Conservation (phyloP, 2,113 vertebrate genomes). For the Conger conger region DNA sequence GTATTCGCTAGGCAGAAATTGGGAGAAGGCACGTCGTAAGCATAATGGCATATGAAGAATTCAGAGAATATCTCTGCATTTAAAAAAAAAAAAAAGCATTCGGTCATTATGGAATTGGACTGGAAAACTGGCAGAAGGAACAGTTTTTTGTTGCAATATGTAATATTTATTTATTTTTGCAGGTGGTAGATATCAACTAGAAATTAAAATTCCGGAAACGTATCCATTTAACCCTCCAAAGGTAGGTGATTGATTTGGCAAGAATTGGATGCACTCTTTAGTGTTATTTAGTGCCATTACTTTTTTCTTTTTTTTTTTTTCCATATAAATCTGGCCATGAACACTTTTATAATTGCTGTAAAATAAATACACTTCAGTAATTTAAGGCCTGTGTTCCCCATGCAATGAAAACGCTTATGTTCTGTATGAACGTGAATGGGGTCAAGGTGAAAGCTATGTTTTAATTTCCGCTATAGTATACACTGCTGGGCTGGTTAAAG, state of each 20-base stretch:
- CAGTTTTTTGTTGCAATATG: not conserved
- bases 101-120: not conserved
- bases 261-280: too few species aligned
- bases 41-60: not conserved
- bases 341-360: too few species aligned
- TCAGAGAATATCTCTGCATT: not conserved
- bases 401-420: too few species aligned
- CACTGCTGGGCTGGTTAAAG: too few species aligned
- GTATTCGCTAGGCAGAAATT: not conserved
- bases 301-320: too few species aligned
- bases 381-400: too few species aligned
- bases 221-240: slow-evolving; percentile 98
- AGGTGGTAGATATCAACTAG: slow-evolving; percentile 96
- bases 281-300: too few species aligned
- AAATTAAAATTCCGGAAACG: slow-evolving; percentile 99
- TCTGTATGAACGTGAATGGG: too few species aligned
- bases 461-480: too few species aligned
- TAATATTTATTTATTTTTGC: slow-evolving; percentile 36
- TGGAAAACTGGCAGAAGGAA: not conserved
- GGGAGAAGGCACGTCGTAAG: not conserved
- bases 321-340: too few species aligned
- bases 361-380: too few species aligned
- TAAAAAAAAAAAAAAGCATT: not conserved
- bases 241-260: slow-evolving; percentile 64
- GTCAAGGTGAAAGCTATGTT: too few species aligned